Base-by-base conservation (phyloP, 2,888 invertebrate genomes). In the Morpho achilles region DNA sequence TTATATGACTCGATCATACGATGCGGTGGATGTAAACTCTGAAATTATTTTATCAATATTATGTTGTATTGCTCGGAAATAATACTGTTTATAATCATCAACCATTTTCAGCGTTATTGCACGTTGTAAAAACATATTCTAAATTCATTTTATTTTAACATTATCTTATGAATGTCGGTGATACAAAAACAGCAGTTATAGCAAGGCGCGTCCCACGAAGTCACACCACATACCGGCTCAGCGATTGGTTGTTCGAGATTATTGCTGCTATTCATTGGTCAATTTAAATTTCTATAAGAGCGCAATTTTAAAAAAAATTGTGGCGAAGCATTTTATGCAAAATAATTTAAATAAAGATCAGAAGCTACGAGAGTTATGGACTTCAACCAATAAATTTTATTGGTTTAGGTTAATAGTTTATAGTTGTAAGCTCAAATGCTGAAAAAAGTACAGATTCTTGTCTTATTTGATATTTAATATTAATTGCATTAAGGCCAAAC, bases 1-100 rank as follows among this genome's bases (percentile, higher is more conserved):
- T 87, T 89, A 89, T 88, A 89, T 80, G 84, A 82, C 81, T 75
- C 76, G 81, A 86, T 89, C 88, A 69, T 88, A 87, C 83, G 89
- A 90, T 87, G 86, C 85, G 82, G 84, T 80, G 82, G 78, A 81
- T 76, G 76, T 74, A 72, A 75, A 80, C 78, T 79, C 77, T 75
- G 76, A 79, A 80, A 77, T 60, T 53, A 56, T 63, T 60, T 80
- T 79, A 80, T 80, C 75, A 74, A 62, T 50, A 45, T 43, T 52
- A 32, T 53, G 16, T 39, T 44, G 42, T 52, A 60, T 51, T 41
- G 53, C 45, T 10, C 57, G 50, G n/a, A 40, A 56, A 52, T 43
- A 56, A 7, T 46, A 52, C 8, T 50, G 39, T 50, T 56, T 3
- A 47, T 55, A 43, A 54, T 52, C 50, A 39, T 23, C 9, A 54